phyloP scores from a whole-genome alignment of 1,140 invertebrate genomes.

The Ips nitidus region DNA sequence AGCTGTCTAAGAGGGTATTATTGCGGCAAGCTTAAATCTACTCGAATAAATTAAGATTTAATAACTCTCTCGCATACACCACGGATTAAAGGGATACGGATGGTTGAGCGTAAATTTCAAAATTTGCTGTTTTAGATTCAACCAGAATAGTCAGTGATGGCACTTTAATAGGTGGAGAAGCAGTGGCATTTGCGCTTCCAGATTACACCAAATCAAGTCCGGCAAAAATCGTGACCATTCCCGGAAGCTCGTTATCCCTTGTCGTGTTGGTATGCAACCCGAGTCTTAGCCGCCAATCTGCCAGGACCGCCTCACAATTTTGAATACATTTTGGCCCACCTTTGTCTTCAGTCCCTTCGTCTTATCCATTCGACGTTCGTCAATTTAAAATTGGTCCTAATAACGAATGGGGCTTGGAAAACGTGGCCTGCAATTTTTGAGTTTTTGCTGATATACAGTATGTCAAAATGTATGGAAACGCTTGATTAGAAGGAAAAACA shows the following conservation, averaged over 20 bases:
- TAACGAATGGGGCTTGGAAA: not conserved
- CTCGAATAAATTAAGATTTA: too few relatives aligned
- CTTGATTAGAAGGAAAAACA: too few relatives aligned
- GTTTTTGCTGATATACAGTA: not conserved
- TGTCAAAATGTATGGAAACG: too few relatives aligned
- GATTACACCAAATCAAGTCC: constrained; percentile 24
- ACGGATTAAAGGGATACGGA: too few relatives aligned
- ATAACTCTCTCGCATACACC: too few relatives aligned
- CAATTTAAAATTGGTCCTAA: constrained; percentile 24
- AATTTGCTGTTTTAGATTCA: not conserved
- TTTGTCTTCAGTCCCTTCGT: constrained; percentile 29
- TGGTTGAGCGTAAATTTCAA: too few relatives aligned
- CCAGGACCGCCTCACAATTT: constrained; percentile 21
- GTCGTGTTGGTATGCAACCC: constrained; percentile 19
- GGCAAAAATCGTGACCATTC: constrained; percentile 18
- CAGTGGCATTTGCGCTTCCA: not conserved
- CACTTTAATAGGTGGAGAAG: not conserved
- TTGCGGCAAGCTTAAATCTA: too few relatives aligned
- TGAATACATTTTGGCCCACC: constrained; percentile 32
- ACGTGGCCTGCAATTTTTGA: not conserved
- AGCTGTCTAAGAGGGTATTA: constrained; percentile 3
- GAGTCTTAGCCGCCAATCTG: constrained; percentile 30
- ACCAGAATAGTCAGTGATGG: not conserved
- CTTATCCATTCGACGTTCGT: constrained; percentile 32
- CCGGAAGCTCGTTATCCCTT: constrained; percentile 31